Conservation (phyloP, 2,797 vertebrate species). For the Malurus splendens region DNA sequence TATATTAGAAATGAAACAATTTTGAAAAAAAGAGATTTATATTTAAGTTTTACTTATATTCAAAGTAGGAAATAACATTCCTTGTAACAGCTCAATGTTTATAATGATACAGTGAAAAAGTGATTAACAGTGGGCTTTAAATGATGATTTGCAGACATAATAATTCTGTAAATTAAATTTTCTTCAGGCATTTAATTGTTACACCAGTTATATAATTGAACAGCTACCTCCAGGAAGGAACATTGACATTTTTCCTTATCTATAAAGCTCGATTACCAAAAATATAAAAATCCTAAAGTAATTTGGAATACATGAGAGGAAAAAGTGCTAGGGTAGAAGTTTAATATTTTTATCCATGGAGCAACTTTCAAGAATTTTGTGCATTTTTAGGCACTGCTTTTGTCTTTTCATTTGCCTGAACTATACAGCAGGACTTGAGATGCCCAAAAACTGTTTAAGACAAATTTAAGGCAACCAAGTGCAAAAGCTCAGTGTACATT, state of each 20-base stretch:
- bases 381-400: slow-evolving; percentile 59
- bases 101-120: slow-evolving; percentile 32
- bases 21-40: background rate
- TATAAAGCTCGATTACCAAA: slow-evolving; percentile 63
- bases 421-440: slow-evolving; percentile 38
- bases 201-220: slow-evolving; percentile 24
- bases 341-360: slow-evolving; percentile 20
- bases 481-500: slow-evolving; percentile 54
- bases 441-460: slow-evolving; percentile 40
- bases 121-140: slow-evolving; percentile 49
- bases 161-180: slow-evolving; percentile 32
- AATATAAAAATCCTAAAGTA: slow-evolving; percentile 41
- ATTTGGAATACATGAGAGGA: slow-evolving; percentile 33
- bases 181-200: background rate
- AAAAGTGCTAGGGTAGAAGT: slow-evolving; percentile 37
- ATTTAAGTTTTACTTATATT: slow-evolving; percentile 61
- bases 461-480: slow-evolving; percentile 68
- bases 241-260: background rate
- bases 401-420: slow-evolving; percentile 30
- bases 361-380: slow-evolving; percentile 25
- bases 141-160: slow-evolving; percentile 13
- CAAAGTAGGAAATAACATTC: slow-evolving; percentile 52
- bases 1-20: slow-evolving; percentile 20
- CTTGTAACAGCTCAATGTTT: slow-evolving; percentile 27
- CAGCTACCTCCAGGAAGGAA: slow-evolving; percentile 22